phyloP scores from a whole-genome alignment of 2,113 vertebrate genomes.

The Datnioides undecimradiatus region DNA sequence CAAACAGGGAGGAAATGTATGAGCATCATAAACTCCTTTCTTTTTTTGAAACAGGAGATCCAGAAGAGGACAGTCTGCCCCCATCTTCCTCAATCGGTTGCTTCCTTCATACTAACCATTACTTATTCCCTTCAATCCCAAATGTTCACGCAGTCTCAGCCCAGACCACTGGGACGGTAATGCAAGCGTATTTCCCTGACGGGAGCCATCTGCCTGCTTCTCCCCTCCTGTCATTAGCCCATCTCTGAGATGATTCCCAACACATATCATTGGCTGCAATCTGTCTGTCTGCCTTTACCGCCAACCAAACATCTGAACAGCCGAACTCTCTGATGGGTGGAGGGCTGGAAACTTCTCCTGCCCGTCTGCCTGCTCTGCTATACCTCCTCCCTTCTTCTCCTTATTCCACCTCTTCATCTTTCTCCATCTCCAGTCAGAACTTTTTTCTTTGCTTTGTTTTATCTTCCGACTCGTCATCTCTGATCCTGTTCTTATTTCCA shows the following conservation, averaged over 20 bases:
- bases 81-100: conserved; percentile 23
- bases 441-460: conserved; percentile 41
- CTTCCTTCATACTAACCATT: conserved; percentile 52
- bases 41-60: conserved; percentile 26
- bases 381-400: conserved; percentile 28
- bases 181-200: conserved; percentile 77
- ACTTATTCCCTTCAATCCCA: conserved; percentile 65
- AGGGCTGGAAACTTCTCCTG: conserved; percentile 71
- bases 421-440: conserved; percentile 26
- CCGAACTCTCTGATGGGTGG: conserved; percentile 75
- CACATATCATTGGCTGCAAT: conserved; percentile 84
- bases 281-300: conserved; percentile 80
- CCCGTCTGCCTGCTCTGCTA: conserved; percentile 46
- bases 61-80: conserved; percentile 22
- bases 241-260: conserved; percentile 81
- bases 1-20: background rate
- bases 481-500: conserved; percentile 22
- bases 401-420: conserved; percentile 32
- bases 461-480: conserved; percentile 40
- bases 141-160: conserved; percentile 61
- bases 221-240: conserved; percentile 79
- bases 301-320: conserved; percentile 84
- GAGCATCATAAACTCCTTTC: background rate
- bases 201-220: conserved; percentile 81
- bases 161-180: conserved; percentile 70